phyloP scores from a whole-genome alignment of 2,888 invertebrate genomes.

The Ceriagrion tenellum region DNA sequence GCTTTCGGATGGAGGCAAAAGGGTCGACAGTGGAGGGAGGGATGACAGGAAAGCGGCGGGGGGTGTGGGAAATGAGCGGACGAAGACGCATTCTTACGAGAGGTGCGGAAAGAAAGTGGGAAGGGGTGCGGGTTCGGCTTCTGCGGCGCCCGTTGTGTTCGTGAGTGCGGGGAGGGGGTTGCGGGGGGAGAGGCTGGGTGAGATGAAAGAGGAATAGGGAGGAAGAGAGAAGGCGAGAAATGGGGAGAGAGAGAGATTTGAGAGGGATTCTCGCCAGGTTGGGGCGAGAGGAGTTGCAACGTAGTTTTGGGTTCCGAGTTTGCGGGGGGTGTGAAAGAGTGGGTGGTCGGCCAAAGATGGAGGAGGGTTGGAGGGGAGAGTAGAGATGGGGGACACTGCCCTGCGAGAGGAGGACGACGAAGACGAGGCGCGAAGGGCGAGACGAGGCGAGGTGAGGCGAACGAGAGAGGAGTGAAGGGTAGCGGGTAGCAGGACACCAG shows the following conservation, averaged over 20 bases:
- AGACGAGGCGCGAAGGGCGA: neutral
- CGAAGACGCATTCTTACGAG: neutral
- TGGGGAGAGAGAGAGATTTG: neutral
- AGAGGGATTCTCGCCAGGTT: slow-evolving; percentile 34
- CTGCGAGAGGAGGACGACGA: no score
- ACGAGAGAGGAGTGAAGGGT: neutral
- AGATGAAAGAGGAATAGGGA: neutral
- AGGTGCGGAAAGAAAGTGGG: neutral
- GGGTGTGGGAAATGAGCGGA: neutral
- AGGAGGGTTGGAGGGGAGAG: neutral
- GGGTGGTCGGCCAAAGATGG: neutral
- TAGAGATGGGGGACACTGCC: neutral
- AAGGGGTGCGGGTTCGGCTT: neutral
- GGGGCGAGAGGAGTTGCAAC: neutral
- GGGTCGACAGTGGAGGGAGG: neutral
- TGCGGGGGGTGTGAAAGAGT: slow-evolving; percentile 8
- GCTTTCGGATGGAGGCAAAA: slow-evolving; percentile 37
- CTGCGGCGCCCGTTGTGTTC: neutral
- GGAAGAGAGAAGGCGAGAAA: neutral
- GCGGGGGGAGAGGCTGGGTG: neutral
- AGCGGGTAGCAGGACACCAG: no score
- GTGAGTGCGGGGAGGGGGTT: neutral
- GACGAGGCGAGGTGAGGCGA: neutral
- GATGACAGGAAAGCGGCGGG: neutral
- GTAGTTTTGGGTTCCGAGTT: slow-evolving; percentile 22